These are phyloP conservation scores for Diloba caeruleocephala DNA, from an alignment of 2,888 invertebrate species.

Conservation along the genomic window DNA sequence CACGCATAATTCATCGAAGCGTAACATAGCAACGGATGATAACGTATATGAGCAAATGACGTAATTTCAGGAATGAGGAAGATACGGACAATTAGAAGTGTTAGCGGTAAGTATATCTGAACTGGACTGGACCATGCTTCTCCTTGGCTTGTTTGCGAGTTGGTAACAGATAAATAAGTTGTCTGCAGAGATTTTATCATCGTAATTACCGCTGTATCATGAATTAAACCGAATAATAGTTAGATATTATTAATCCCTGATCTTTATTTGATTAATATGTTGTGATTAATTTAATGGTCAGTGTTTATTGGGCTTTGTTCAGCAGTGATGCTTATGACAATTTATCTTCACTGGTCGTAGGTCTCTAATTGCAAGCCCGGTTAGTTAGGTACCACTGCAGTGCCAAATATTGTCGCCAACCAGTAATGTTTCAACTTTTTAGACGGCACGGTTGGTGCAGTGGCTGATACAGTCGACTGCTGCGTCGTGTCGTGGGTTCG, in stretches of 20 bases:
- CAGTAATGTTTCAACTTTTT: too few relatives aligned
- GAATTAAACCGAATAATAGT: constrained; percentile 2
- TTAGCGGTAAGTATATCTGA: constrained; percentile 20
- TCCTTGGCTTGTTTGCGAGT: constrained; percentile 15
- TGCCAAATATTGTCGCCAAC: too few relatives aligned
- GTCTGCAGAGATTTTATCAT: constrained; percentile 14
- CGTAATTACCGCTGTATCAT: constrained; percentile 13
- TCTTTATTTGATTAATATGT: constrained; percentile 5
- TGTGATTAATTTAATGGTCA: too few relatives aligned
- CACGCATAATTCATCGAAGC: constrained; percentile 34
- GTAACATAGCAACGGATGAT: constrained; percentile 33
- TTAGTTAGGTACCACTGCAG: too few relatives aligned
- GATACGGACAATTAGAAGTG: constrained; percentile 33
- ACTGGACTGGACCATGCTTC: constrained; percentile 13
- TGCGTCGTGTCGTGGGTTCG: too few relatives aligned
- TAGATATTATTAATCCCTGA: constrained; percentile 4
- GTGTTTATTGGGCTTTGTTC: too few relatives aligned
- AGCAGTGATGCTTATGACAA: too few relatives aligned
- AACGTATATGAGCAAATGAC: constrained; percentile 33
- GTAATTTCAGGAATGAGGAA: constrained; percentile 39
- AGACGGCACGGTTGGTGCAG: too few relatives aligned
- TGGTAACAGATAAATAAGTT: constrained; percentile 9
- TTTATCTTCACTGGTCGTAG: too few relatives aligned
- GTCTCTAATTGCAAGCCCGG: too few relatives aligned
- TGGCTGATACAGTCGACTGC: too few relatives aligned